Evolutionary conservation across 35 echinoderm and acorn worm species (phyloP).

Genomic region (Lytechinus variegatus): DNA sequence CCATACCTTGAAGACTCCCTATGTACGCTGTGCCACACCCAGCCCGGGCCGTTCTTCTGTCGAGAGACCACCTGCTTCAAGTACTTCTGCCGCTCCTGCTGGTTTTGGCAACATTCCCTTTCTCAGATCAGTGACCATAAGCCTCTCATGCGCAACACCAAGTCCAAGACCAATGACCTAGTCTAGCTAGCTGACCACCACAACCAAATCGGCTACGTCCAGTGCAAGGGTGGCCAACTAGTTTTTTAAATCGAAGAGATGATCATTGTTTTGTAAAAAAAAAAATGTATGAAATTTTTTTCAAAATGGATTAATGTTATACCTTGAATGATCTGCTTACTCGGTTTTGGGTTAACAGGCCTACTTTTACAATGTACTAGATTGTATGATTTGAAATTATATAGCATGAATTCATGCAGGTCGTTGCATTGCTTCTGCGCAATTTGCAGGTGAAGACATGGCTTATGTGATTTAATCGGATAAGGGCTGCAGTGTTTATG

Average conservation of each 20-base stretch:
- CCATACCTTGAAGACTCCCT: slow-evolving; percentile 95
- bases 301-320: not conserved
- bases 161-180: slow-evolving; percentile 60
- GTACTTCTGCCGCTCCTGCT: slow-evolving; percentile 98
- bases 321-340: not conserved
- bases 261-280: not conserved
- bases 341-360: not conserved
- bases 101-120: slow-evolving; percentile 98
- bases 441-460: not conserved
- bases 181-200: not conserved
- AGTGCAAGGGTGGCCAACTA: not conserved
- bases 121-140: slow-evolving; percentile 86
- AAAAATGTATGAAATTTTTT: no score
- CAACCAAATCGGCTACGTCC: not conserved
- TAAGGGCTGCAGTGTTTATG: not conserved
- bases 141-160: slow-evolving; percentile 93
- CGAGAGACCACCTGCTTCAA: slow-evolving; percentile 94
- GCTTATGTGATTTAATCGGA: not conserved
- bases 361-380: not conserved
- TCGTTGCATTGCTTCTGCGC: not conserved
- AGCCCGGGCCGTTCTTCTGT: slow-evolving; percentile 96
- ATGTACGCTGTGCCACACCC: slow-evolving; percentile 87
- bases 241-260: not conserved
- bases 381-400: not conserved
- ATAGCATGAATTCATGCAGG: not conserved